Evolutionary conservation across 2,888 invertebrate genomes (phyloP), one percentile per base, ranked within the genome.

Genomic region (Dryobota labecula): DNA sequence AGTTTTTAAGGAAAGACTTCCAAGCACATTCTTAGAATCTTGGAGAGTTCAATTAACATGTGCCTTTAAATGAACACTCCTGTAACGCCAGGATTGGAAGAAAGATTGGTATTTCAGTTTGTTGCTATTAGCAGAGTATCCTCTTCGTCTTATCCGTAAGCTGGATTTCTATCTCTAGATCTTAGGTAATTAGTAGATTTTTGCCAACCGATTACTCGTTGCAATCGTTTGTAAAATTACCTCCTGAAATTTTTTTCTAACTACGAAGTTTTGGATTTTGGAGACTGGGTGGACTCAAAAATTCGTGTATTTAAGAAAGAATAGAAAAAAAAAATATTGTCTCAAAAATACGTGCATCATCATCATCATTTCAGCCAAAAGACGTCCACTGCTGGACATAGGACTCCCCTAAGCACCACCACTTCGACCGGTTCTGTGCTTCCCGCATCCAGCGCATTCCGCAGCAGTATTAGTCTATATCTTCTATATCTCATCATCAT

Each of bases 1-100:
- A 8, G 47, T 67, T 54, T 43, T 74, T 45, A 53, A 15, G 43
- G 27, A 72, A 41, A 75, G 0, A 41, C 13, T 43, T 51, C 18
- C 13, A 15, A 47, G 8, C 13, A 18, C 13, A 6, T 27, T 74
- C 11, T 8, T 43, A 0, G 18, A 47, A 67, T n/a, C 27, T 38
- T 47, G 20, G 27, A 36, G 41, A 27, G 8, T 43, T n/a, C 3
- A 27, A 24, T 33, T 9, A n/a, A 27, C 1, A 27, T 18, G 4
- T 2, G 1, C 7, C 9, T 43, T 51, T 20, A 20, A 51, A 53
- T 8, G 0, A 49, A 11, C 15, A 60, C 2, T 36, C 20, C 15
- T 27, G 3, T 33, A 27, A 18, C 1, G 30, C 2, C 11, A 9
- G 7, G 24, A 15, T 70, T 41, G 7, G 2, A 20, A 24, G 11